phyloP scores from a whole-genome alignment of 2,888 invertebrate genomes.

The Drosophila pseudotakahashii region DNA sequence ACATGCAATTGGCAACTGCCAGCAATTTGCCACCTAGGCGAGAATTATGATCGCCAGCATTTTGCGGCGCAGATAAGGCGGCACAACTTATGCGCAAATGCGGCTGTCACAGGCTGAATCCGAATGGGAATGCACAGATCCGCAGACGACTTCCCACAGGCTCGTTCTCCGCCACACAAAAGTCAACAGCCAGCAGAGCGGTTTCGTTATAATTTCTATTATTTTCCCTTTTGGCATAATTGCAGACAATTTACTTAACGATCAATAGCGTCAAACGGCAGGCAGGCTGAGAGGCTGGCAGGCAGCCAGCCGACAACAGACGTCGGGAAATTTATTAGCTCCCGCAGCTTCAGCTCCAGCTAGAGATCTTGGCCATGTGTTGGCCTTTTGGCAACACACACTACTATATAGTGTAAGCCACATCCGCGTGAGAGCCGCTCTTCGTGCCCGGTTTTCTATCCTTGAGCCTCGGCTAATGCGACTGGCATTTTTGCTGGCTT shows the following conservation, averaged over 20 bases:
- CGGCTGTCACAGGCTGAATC: slow-evolving; percentile 32
- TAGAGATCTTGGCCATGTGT: slow-evolving; percentile 63
- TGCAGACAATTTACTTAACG: slow-evolving; percentile 82
- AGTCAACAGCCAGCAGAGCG: slow-evolving; percentile 64
- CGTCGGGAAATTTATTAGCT: slow-evolving; percentile 76
- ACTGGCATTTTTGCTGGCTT: slow-evolving; percentile 46
- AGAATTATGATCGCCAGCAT: slow-evolving; percentile 78
- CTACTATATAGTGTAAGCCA: slow-evolving; percentile 38
- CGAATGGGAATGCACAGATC: not conserved
- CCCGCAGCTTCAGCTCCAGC: slow-evolving; percentile 71
- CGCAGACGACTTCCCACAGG: slow-evolving; percentile 54
- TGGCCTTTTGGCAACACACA: slow-evolving; percentile 59
- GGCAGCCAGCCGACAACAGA: slow-evolving; percentile 22
- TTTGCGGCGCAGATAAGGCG: slow-evolving; percentile 53
- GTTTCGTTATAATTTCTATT: slow-evolving; percentile 81
- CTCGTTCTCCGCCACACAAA: slow-evolving; percentile 50
- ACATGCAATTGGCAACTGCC: slow-evolving; percentile 70
- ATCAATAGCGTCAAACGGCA: slow-evolving; percentile 73
- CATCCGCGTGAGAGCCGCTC: slow-evolving; percentile 49
- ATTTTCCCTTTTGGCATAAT: slow-evolving; percentile 82
- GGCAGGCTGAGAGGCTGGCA: slow-evolving; percentile 41
- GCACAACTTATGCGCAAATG: slow-evolving; percentile 52
- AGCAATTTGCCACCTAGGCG: slow-evolving; percentile 76
- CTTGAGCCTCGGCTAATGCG: slow-evolving; percentile 62
- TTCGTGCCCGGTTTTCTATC: slow-evolving; percentile 62